These are phyloP conservation scores for Agonopterix heracliana DNA, from an alignment of 2,888 invertebrate genomes.

Conservation along the genomic window DNA sequence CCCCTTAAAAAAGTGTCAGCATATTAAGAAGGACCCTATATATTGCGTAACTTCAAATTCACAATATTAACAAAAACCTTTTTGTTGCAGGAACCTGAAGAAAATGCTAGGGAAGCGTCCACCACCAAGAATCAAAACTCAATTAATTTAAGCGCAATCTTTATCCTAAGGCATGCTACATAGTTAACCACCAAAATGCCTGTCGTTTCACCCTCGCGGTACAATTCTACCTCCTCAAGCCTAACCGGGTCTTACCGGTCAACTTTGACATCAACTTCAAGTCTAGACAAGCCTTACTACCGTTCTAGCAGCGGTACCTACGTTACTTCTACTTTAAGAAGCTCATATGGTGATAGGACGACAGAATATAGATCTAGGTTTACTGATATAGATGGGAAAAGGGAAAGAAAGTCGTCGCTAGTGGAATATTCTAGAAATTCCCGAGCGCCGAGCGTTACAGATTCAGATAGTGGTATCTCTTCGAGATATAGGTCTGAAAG, in stretches of 20 bases:
- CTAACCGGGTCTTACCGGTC: conserved; percentile 69
- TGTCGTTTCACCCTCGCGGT: conserved; percentile 76
- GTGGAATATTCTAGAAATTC: conserved; percentile 54
- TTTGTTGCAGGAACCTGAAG: background rate
- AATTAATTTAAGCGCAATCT: conserved; percentile 6
- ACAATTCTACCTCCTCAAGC: conserved; percentile 54
- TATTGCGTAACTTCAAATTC: no score
- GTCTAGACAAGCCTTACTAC: conserved; percentile 74
- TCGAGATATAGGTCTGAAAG: conserved; percentile 53
- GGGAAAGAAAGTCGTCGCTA: conserved; percentile 56
- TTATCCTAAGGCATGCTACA: conserved; percentile 21
- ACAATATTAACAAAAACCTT: background rate
- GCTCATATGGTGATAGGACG: conserved; percentile 47
- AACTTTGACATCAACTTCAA: conserved; percentile 59
- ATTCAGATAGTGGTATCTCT: conserved; percentile 65
- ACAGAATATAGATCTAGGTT: conserved; percentile 58
- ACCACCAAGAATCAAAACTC: conserved; percentile 49
- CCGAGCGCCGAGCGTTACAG: conserved; percentile 63
- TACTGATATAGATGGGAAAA: conserved; percentile 57
- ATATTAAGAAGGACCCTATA: no score
- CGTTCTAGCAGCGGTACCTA: conserved; percentile 60
- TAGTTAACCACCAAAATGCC: conserved; percentile 61
- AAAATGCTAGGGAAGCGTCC: conserved; percentile 57
- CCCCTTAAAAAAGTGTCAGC: no score
- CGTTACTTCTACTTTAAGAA: conserved; percentile 47